Evolutionary conservation across 2,113 vertebrate genomes (phyloP).

Genomic region (Pao palembangensis): DNA sequence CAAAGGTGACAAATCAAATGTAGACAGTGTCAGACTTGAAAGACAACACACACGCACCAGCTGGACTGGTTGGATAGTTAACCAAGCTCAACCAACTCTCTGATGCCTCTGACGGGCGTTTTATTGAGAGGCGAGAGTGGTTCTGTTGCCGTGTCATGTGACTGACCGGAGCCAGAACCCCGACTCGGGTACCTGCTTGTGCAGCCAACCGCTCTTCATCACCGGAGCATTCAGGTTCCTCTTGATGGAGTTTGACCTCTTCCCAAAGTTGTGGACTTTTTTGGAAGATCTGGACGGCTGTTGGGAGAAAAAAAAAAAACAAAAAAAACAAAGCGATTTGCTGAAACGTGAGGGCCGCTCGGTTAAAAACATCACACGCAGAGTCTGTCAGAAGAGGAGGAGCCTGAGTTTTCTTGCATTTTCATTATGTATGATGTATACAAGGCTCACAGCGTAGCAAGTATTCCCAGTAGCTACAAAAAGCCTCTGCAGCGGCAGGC

Average conservation of each 20-base stretch:
- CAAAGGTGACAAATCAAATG: neutral
- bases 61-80: no score
- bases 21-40: neutral
- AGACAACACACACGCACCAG: neutral
- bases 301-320: neutral
- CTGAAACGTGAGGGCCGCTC: no score
- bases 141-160: neutral
- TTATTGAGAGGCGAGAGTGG: neutral
- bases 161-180: no score
- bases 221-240: constrained; percentile 90
- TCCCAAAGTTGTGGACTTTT: constrained; percentile 97
- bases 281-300: constrained; percentile 92
- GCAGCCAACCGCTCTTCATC: constrained; percentile 89
- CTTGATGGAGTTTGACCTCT: constrained; percentile 97
- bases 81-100: no score
- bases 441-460: no score
- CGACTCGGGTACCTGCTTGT: constrained; percentile 86
- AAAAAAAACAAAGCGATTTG: no score
- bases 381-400: no score
- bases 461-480: constrained; percentile 9
- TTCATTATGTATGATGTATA: no score
- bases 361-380: no score
- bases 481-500: constrained; percentile 16
- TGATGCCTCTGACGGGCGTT: no score
- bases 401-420: no score